These are phyloP conservation scores for Nasonia longicornis DNA, from an alignment of 1,140 invertebrate genomes.

Conservation along the genomic window DNA sequence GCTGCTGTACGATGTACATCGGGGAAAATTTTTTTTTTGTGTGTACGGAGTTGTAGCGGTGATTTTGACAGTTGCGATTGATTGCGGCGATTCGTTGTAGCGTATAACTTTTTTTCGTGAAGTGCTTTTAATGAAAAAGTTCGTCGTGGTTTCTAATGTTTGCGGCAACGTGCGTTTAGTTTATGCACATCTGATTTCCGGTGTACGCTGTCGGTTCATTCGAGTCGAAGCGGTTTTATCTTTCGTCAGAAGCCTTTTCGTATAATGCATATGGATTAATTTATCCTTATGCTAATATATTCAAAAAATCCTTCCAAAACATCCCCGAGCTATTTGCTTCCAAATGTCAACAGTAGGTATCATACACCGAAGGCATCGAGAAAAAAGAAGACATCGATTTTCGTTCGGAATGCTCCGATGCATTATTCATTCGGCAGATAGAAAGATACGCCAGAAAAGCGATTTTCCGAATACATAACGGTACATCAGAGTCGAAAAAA, in stretches of 20 bases:
- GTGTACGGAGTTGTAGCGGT: too few species aligned
- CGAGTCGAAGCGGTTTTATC: not conserved
- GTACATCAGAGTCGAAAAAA: not conserved
- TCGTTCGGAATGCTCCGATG: not conserved
- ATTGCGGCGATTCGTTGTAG: too few species aligned
- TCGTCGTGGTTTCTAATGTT: not conserved
- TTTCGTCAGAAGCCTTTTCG: not conserved
- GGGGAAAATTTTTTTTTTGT: too few species aligned
- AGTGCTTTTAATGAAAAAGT: not conserved
- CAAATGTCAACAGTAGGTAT: not conserved
- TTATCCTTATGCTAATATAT: not conserved
- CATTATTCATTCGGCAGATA: conserved; percentile 3
- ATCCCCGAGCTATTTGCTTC: not conserved
- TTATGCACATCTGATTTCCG: not conserved
- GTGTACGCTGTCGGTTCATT: not conserved
- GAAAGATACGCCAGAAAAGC: conserved; percentile 17
- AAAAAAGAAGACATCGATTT: not conserved
- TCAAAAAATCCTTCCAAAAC: not conserved
- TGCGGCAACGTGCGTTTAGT: not conserved
- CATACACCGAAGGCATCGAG: not conserved
- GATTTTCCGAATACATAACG: conserved; percentile 2
- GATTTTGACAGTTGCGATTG: too few species aligned
- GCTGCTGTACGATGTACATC: not conserved
- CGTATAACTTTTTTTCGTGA: too few species aligned
- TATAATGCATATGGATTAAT: not conserved